Conservation (phyloP, 2,888 invertebrate genomes). For the Hyles lineata region DNA sequence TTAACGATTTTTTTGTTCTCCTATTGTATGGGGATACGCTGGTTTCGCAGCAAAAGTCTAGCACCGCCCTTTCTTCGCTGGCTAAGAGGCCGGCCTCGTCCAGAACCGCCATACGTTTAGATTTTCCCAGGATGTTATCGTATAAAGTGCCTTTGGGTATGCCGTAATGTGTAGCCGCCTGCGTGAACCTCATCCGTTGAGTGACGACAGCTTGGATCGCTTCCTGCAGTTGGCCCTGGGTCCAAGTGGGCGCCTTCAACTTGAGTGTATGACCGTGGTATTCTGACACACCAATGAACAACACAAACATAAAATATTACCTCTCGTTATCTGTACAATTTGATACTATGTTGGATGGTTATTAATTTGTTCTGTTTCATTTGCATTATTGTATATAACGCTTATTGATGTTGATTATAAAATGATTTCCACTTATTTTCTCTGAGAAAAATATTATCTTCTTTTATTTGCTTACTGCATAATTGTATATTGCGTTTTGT, state of each 20-base stretch:
- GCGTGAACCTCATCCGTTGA: slow-evolving; percentile 91
- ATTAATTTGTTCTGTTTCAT: too few species aligned
- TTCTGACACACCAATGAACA: slow-evolving; percentile 60
- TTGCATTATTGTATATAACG: too few species aligned
- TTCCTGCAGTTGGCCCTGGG: slow-evolving; percentile 89
- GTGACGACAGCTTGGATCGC: slow-evolving; percentile 91
- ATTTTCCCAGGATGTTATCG: slow-evolving; percentile 91
- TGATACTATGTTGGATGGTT: background rate
- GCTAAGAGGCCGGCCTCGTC: slow-evolving; percentile 87
- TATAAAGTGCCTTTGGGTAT: slow-evolving; percentile 92
- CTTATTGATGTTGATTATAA: too few species aligned
- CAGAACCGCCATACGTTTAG: slow-evolving; percentile 90
- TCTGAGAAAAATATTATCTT: too few species aligned
- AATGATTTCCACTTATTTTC: too few species aligned
- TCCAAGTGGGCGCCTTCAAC: slow-evolving; percentile 91
- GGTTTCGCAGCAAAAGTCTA: slow-evolving; percentile 90
- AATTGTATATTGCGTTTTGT: too few species aligned
- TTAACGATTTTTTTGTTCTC: slow-evolving; percentile 88
- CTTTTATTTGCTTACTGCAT: too few species aligned
- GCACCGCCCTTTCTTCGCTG: slow-evolving; percentile 86
- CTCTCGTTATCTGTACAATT: background rate
- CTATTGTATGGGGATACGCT: slow-evolving; percentile 89
- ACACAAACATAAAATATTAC: slow-evolving; percentile 28
- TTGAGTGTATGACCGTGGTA: slow-evolving; percentile 87
- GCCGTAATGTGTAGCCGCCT: slow-evolving; percentile 88